Evolutionary conservation across 2,888 invertebrate genomes (phyloP), one percentile per base, ranked within the genome.

Genomic region (Tridacna crocea): DNA sequence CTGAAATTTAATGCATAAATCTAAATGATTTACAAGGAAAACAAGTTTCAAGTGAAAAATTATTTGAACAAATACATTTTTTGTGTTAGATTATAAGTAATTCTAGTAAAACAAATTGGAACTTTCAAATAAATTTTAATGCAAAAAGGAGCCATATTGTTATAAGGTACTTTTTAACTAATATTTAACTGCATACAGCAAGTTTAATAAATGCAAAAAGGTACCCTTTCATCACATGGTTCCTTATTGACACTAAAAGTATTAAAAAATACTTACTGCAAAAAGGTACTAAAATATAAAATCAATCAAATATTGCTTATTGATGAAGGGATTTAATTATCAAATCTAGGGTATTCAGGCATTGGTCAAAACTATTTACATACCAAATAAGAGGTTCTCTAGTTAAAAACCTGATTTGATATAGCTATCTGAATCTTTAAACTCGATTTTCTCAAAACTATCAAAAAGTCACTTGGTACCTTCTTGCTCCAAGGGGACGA

Each of bases 391-490:
- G 12, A 51, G 51, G 11, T 11, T 51, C 15, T 11, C 15, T 11
- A 13, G 11, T 13, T 51, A 13, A 51, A 51, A 13, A 13, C 11
- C 51, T 51, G 51, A 51, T 51, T 51, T 51, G 51, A 51, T 51
- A 51, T 51, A 13, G 51, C 11, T 13, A 13, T 15, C 15, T 51
- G 51, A 51, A 51, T 51, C 51, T 60, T n/a, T 15, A 60, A 60
- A 60, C 12, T n/a, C 12, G 12, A n/a, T n/a, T n/a, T n/a, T n/a
- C n/a, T n/a, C n/a, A n/a, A n/a, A n/a, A n/a, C n/a, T n/a, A n/a
- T n/a, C 10, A 22, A 60, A 60, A 60, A 15, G 60, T 60, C 60
- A n/a, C 22, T 60, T 60, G 60, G 60, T 60, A 60, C n/a, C n/a
- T n/a, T n/a, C n/a, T n/a, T n/a, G n/a, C n/a, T n/a, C n/a, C n/a